Conservation (phyloP, 2,113 vertebrate species). For the Apus apus region DNA sequence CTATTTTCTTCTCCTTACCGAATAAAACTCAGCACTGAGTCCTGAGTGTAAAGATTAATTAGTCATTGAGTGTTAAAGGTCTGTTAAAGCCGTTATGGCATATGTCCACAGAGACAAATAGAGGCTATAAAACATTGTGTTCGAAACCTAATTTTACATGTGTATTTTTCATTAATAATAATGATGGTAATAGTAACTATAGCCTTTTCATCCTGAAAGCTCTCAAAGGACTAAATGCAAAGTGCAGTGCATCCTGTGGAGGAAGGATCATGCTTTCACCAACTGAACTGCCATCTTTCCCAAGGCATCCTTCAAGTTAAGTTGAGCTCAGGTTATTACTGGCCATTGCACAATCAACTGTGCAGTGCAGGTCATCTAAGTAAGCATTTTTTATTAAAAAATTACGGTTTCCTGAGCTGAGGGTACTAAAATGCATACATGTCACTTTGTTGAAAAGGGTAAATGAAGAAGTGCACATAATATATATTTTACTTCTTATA, state of each 20-base stretch:
- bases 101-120: constrained; percentile 49
- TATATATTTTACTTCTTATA: background rate
- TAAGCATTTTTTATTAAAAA: background rate
- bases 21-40: constrained; percentile 44
- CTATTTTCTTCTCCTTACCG: constrained; percentile 52
- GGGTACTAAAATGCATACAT: background rate
- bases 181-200: constrained; percentile 48
- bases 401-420: background rate
- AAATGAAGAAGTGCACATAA: background rate
- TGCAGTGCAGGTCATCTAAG: background rate
- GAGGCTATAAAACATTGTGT: constrained; percentile 57
- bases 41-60: constrained; percentile 65
- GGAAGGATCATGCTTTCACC: background rate
- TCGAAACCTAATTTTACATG: constrained; percentile 58
- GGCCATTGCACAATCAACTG: background rate
- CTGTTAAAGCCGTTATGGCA: constrained; percentile 58
- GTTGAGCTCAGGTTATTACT: background rate
- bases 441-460: background rate
- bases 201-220: constrained; percentile 53
- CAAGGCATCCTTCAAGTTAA: background rate
- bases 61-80: constrained; percentile 59
- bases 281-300: background rate
- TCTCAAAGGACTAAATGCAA: constrained; percentile 53
- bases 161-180: constrained; percentile 69
- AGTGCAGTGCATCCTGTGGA: background rate